Percentiles rank a stretch among this genome's conserved stretches.
phyloP scores from a whole-genome alignment of 2,113 vertebrate genomes.

The Tachycineta bicolor region DNA sequence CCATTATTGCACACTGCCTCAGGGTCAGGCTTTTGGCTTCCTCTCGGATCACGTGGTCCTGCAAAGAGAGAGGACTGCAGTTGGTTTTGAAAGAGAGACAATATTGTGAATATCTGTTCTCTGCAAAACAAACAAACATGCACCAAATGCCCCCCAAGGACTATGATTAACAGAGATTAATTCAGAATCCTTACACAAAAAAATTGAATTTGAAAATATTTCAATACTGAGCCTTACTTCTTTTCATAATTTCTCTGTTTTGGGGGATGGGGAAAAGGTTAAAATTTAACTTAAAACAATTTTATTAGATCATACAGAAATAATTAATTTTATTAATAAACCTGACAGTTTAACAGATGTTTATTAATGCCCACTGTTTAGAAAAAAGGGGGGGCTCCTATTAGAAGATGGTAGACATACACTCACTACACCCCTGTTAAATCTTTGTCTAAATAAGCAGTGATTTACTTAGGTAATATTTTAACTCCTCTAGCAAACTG shows the following conservation, averaged over 20 bases:
- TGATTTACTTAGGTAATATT: neutral
- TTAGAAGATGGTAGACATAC: neutral
- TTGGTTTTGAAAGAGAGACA: neutral
- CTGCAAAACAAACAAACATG: neutral
- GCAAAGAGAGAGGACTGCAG: neutral
- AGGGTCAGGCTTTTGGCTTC: slow-evolving; percentile 89
- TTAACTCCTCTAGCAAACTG: neutral
- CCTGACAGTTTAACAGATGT: neutral
- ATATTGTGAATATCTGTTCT: neutral
- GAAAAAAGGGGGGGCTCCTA: neutral
- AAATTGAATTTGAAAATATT: neutral
- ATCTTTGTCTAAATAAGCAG: neutral
- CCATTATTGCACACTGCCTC: slow-evolving; percentile 92
- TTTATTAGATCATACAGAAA: neutral
- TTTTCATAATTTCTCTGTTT: neutral
- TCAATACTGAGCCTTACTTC: neutral
- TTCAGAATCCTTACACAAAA: neutral
- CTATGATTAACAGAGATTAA: neutral
- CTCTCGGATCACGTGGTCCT: slow-evolving; percentile 95
- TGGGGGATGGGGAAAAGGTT: neutral
- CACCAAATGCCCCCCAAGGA: neutral
- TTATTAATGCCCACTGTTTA: neutral
- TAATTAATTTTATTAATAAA: neutral
- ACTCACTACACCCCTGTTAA: neutral
- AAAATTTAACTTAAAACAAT: neutral